These are phyloP conservation scores for Dipus sagitta DNA, from an alignment of 2,797 vertebrate species.

Conservation along the genomic window DNA sequence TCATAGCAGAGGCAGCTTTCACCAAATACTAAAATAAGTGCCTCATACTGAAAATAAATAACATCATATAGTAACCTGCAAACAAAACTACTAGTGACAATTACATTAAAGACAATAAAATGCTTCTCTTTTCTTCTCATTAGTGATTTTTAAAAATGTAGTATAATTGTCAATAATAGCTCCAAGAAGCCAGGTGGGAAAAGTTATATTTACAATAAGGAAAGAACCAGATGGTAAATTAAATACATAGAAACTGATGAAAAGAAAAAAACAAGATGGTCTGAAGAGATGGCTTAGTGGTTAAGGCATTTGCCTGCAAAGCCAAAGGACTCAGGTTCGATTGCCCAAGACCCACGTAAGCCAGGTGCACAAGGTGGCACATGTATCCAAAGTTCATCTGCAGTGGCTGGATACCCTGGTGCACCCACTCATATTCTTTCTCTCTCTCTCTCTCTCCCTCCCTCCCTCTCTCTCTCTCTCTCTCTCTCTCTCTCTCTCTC, in stretches of 20 bases:
- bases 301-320: too few species aligned
- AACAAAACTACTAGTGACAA: neutral
- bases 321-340: too few species aligned
- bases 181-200: neutral
- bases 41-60: neutral
- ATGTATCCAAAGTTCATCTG: too few species aligned
- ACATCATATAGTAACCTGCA: neutral
- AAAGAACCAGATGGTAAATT: neutral
- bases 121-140: neutral
- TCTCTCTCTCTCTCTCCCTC: too few species aligned
- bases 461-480: too few species aligned
- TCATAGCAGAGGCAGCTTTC: neutral
- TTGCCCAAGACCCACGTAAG: too few species aligned
- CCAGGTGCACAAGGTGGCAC: too few species aligned
- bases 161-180: neutral
- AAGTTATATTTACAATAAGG: neutral
- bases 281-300: too few species aligned
- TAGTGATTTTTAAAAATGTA: neutral
- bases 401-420: too few species aligned
- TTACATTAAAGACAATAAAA: neutral
- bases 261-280: neutral
- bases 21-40: neutral
- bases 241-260: conserved; percentile 6
- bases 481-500: too few species aligned
- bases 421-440: too few species aligned